Conservation (phyloP, 2,797 vertebrate genomes). For the Oreochromis mossambicus region DNA sequence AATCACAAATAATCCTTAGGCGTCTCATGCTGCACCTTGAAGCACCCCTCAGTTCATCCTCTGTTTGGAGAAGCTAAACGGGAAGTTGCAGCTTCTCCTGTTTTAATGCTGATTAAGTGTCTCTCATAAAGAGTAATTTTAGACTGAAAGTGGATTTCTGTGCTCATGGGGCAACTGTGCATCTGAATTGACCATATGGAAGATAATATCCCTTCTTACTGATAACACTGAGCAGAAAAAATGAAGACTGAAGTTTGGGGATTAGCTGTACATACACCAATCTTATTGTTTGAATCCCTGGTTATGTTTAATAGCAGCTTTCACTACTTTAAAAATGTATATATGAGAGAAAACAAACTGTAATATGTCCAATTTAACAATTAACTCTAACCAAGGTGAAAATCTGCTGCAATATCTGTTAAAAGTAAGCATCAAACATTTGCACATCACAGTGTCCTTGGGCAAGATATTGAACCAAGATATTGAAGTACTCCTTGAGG, state of each 20-base stretch:
- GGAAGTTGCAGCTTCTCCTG: not conserved
- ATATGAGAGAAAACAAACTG: not conserved
- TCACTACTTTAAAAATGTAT: not conserved
- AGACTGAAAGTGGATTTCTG: not conserved
- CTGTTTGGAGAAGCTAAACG: not conserved
- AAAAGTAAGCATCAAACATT: not conserved
- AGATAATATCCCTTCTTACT: not conserved
- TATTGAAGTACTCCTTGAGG: not conserved
- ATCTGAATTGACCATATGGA: not conserved
- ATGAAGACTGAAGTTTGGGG: not conserved
- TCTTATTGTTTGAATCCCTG: not conserved
- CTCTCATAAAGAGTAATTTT: not conserved
- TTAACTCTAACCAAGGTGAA: not conserved
- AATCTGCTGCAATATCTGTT: not conserved
- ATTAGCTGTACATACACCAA: not conserved
- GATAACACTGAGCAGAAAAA: not conserved
- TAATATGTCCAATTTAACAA: not conserved
- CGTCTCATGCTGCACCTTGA: not conserved
- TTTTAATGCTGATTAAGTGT: not conserved
- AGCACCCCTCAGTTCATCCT: not conserved
- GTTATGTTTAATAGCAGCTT: not conserved
- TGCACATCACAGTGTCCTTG: not conserved
- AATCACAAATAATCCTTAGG: not conserved
- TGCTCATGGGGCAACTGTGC: not conserved
- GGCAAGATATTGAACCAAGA: not conserved